Evolutionary conservation across 2,797 vertebrate genomes (phyloP), one percentile per base, ranked within the genome.

Genomic region (Siniperca obscura): DNA sequence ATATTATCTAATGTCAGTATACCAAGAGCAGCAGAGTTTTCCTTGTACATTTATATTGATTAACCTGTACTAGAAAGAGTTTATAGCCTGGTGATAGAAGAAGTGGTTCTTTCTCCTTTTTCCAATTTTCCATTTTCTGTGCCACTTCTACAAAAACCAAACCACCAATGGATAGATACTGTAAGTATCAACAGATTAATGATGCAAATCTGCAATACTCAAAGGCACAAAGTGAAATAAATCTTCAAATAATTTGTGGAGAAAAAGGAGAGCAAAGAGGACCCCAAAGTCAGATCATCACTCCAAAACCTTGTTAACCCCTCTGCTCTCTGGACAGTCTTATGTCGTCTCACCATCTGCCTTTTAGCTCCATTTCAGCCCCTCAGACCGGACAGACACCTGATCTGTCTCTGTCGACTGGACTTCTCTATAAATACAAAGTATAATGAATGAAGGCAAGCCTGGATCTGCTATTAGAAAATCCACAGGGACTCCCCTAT

Each of bases 301-400:
- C 74, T 75, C 66, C 40, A 40, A 81, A 87, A 86, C 80, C 86
- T 91, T 78, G 76, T 93, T 90, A 91, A 89, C 85, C 78, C 77
- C 81, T 87, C 78, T 77, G 67, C 87, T 86, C 76, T 87, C 69
- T 70, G 88, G 87, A 64, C 76, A 70, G 75, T 59, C 76, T 74
- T 74, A 82, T 89, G 91, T 86, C 65, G 55, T 86, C 83, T 78
- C 80, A 67, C 89, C 90, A 92, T 93, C 93, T 93, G 89, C 87
- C 84, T 91, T 85, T 89, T 62, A 90, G 90, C 82, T 89, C 73
- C 57, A n/a, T 91, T 87, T 89, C 85, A 90, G 76, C 61, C 74
- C 85, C 71, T 81, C 81, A 81, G 83, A 88, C 80, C 7, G 40
- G 76, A 84, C 80, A 30, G 93, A 92, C 88, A 92, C 87, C 86